Evolutionary conservation across 2,797 vertebrate genomes (phyloP).

Genomic region (Calcarius lapponicus): DNA sequence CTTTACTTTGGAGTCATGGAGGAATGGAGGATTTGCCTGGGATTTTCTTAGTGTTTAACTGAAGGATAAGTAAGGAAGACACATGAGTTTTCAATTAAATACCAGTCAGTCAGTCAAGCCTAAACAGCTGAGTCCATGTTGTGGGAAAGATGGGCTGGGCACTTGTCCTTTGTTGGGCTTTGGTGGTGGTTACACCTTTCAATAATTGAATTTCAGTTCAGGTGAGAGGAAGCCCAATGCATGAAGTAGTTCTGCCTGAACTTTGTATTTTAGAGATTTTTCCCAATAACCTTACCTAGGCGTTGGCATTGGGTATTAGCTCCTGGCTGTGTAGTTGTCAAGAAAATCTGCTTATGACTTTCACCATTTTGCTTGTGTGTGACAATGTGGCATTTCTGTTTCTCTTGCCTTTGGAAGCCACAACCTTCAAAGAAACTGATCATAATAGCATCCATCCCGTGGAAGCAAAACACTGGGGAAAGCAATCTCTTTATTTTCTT

Average conservation of each 20-base stretch:
- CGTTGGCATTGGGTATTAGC: neutral
- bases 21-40: neutral
- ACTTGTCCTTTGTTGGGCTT: neutral
- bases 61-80: neutral
- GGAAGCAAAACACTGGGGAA: neutral
- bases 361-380: accelerated
- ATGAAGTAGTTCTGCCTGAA: neutral
- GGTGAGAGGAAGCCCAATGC: neutral
- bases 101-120: neutral
- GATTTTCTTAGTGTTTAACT: neutral
- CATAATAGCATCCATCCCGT: neutral
- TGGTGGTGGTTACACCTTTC: neutral
- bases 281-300: neutral
- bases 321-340: neutral
- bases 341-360: neutral
- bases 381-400: neutral
- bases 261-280: neutral
- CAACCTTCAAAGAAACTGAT: neutral
- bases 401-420: neutral
- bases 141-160: neutral
- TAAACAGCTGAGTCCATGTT: neutral
- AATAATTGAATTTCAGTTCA: neutral
- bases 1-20: accelerated
- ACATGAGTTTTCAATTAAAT: neutral
- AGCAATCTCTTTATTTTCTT: neutral